Base-by-base conservation (phyloP, 2,888 invertebrate genomes). In the Nymphalis urticae region DNA sequence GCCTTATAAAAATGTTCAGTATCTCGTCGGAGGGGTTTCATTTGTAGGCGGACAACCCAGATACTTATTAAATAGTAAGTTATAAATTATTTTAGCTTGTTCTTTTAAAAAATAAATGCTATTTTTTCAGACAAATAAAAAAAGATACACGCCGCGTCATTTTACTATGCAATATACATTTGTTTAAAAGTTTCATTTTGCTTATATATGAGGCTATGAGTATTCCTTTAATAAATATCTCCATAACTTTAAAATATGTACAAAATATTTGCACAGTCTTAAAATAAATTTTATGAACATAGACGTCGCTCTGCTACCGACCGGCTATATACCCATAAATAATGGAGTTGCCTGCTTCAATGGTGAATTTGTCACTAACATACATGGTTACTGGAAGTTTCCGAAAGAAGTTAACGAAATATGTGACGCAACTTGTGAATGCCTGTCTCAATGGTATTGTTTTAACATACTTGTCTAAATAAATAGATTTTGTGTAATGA, bases 261-360 rank as follows among this genome's bases (percentile, higher is more conserved):
- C 48, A 48, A 21, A 65, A 47, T 60, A 47, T 19, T n/a, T 19
- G 19, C 6, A 50, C 7, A 19, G 5, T 24, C 8, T 21, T 24
- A 24, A 53, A 17, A 54, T 17, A 32, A 17, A 27, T 54, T n/a
- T 54, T 54, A 16, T 19, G 19, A 32, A 32, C 21, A 42, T 70
- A 90, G 90, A 76, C 72, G 78, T 88, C 42, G 62, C 76, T 16
- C 50, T 85, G 42, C 71, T 88, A 47, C 87, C 86, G 4, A 87
- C 89, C 58, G 91, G 90, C 5, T 88, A 84, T 70, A 83, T 86
- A 72, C 80, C 85, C 1, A 85, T 91, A 32, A 83, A 89, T 51
- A 83, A 81, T 4, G 91, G 90, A 4, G 69, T 78, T 16, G 73
- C 73, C 0, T 24, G 48, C 0, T 17, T 75, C 2, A 69, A 72